A percentile compares a stretch with the other conserved stretches of the same genome.
Evolutionary conservation across 2,888 invertebrate genomes (phyloP).

Genomic region (Emmelina monodactyla): DNA sequence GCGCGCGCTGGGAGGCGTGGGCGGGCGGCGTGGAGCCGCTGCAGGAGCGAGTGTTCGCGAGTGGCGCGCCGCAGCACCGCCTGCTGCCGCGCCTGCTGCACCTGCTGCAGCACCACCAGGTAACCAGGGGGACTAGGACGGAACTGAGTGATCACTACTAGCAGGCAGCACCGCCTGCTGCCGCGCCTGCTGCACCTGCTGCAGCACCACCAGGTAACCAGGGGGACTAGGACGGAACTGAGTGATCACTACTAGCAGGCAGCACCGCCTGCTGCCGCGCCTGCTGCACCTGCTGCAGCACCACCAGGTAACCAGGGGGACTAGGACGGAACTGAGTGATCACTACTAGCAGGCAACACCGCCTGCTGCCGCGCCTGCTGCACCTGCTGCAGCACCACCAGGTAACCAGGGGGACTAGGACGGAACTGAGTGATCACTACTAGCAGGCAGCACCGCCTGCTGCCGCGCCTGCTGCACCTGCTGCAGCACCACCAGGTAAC

Average conservation of each 20-base stretch:
- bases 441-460: slow-evolving; percentile 24
- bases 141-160: too few relatives aligned
- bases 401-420: too few relatives aligned
- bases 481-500: neutral
- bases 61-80: slow-evolving; percentile 51
- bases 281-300: neutral
- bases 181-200: slow-evolving; percentile 17
- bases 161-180: slow-evolving; percentile 13
- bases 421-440: too few relatives aligned
- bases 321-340: too few relatives aligned
- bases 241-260: neutral
- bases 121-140: too few relatives aligned
- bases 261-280: neutral
- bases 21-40: slow-evolving; percentile 33
- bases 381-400: too few relatives aligned
- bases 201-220: slow-evolving; percentile 15
- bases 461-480: slow-evolving; percentile 16
- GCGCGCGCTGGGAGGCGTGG: slow-evolving; percentile 49
- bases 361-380: slow-evolving; percentile 14
- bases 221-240: too few relatives aligned
- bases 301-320: slow-evolving; percentile 3
- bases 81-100: slow-evolving; percentile 54
- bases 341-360: too few relatives aligned
- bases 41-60: slow-evolving; percentile 47
- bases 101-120: slow-evolving; percentile 25